Base-by-base conservation (phyloP, 2,797 vertebrate genomes). In the Sylvia borin region DNA sequence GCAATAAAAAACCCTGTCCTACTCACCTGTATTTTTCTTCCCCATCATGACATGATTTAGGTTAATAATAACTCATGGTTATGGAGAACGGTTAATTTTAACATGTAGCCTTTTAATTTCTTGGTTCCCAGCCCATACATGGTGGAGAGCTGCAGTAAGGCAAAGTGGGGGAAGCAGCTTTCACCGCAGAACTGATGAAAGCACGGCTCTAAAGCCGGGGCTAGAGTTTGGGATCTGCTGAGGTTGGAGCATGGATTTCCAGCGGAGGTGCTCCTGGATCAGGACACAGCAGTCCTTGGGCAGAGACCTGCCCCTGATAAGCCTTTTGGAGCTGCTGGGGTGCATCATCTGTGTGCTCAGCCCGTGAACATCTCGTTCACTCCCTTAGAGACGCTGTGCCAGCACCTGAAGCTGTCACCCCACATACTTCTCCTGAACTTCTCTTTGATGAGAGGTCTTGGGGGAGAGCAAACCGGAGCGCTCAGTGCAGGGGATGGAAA, bases 241-340 rank as follows among this genome's bases (percentile, higher is more conserved):
- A 38, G 43, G 34, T 16, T 75, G 77, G 20, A 62, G n/a, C 2
- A 2, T 6, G 36, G 40, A 2, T 43, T 38, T 62, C 43, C 70
- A 88, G 32, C 31, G 62, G 70, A 78, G 61, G 34, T 29, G 31
- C 4, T 54, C 10, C 16, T 64, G 53, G n/a, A 5, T 42, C 53
- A 29, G 48, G 19, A 26, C 43, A n/a, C 10, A 48, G 48, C 6
- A 11, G 16, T n/a, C 16, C 38, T 40, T 21, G 42, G 34, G 19
- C 22, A 32, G 58, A 64, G 79, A 67, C 29, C 27, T 3, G 4
- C 40, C 19, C 32, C 75, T 57, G 38, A 38, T 25, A 16, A 76
- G 25, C 70, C 64, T 90, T 91, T 92, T 86, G 95, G 55, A 96
- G 98, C 98, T 98, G 97, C 98, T 98, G 97, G 97, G 96, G 81